Evolutionary conservation across 2,113 vertebrate genomes (phyloP).

Genomic region (western clawed frog (Xenopus tropicalis)): UCB_Xtro_10.0 CM004447.2:26381501-26382000

Average conservation of each 20-base stretch:
- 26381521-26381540: conserved; percentile 68
- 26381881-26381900: conserved; percentile 11
- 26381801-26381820: conserved; percentile 50
- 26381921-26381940: no score
- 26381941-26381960: not conserved
- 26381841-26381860: conserved; percentile 46
- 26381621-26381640: conserved; percentile 99
- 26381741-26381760: conserved; percentile 64
- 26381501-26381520: conserved; percentile 73
- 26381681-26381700: conserved; percentile 60
- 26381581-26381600: conserved; percentile 99
- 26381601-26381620: conserved; percentile 99
- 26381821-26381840: conserved; percentile 57
- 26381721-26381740: conserved; percentile 54
- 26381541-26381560: conserved; percentile 86
- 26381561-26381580: conserved; percentile 99
- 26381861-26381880: conserved; percentile 30
- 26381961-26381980: not conserved
- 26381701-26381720: conserved; percentile 57
- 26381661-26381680: conserved; percentile 79
- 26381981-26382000: no score
- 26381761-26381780: conserved; percentile 62
- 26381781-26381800: conserved; percentile 56
- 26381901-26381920: no score
- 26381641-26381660: conserved; percentile 97